Conservation (phyloP, 2,113 vertebrate species). For the Kryptolebias marmoratus region DNA sequence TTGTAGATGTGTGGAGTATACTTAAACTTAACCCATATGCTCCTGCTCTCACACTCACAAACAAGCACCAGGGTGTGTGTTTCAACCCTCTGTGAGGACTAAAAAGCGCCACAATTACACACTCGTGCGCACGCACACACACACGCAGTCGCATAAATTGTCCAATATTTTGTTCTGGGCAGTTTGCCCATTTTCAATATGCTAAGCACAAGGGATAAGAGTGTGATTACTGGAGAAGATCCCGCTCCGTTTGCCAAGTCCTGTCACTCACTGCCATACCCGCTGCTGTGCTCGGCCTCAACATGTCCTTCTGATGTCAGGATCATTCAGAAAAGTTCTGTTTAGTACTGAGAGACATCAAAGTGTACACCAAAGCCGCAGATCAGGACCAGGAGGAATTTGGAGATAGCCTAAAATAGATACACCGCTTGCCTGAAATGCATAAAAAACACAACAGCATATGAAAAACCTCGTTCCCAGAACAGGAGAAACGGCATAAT, state of each 20-base stretch:
- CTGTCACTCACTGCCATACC: conserved; percentile 64
- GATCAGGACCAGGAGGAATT: conserved; percentile 47
- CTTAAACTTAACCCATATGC: conserved; percentile 44
- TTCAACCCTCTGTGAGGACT: conserved; percentile 40
- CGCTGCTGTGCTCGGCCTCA: conserved; percentile 60
- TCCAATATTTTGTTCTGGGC: conserved; percentile 76
- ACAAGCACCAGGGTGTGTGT: conserved; percentile 28
- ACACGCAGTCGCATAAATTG: conserved; percentile 51
- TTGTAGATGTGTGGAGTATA: conserved; percentile 21
- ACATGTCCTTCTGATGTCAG: conserved; percentile 50
- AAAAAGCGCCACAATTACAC: conserved; percentile 14
- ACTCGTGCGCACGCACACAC: conserved; percentile 34
- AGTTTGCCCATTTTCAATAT: conserved; percentile 69
- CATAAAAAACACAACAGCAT: conserved; percentile 18
- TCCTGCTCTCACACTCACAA: conserved; percentile 24
- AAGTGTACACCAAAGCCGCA: conserved; percentile 45
- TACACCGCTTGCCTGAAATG: conserved; percentile 15
- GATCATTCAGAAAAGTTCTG: conserved; percentile 37
- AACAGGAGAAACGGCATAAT: conserved; percentile 6
- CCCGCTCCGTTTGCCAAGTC: conserved; percentile 60
- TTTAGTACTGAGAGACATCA: conserved; percentile 34
- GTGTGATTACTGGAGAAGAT: conserved; percentile 69
- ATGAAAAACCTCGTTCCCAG: not conserved
- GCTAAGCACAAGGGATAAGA: conserved; percentile 70
- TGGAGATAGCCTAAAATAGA: conserved; percentile 35